phyloP scores from a whole-genome alignment of 2,888 invertebrate species.

The Adineta ricciae region DNA sequence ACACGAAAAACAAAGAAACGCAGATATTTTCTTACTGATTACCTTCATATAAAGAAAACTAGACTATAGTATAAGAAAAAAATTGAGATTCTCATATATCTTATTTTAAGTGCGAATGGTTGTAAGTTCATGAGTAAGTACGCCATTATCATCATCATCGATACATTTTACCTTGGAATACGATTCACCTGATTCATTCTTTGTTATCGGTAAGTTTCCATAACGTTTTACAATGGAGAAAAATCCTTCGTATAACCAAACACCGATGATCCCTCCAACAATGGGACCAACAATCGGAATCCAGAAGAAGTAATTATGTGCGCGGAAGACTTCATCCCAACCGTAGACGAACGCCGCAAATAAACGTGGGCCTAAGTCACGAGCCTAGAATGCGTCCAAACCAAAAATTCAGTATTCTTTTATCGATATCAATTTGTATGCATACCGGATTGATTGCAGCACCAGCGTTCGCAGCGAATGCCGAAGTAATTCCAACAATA shows the following conservation, averaged over 20 bases:
- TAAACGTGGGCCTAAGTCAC: conserved; percentile 35
- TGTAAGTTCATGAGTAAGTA: background rate
- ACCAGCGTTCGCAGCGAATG: conserved; percentile 33
- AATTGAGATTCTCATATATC: background rate
- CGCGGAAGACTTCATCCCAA: conserved; percentile 36
- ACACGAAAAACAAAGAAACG: background rate
- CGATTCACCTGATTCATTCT: background rate
- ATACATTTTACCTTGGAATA: background rate
- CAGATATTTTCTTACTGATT: background rate
- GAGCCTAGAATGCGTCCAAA: conserved; percentile 24
- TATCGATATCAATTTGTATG: background rate
- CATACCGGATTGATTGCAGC: conserved; percentile 34
- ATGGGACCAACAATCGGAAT: conserved; percentile 35
- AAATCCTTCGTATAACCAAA: conserved; percentile 30
- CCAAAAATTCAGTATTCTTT: too few relatives aligned
- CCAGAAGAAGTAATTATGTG: conserved; percentile 35
- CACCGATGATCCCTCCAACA: conserved; percentile 35
- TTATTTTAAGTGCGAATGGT: background rate
- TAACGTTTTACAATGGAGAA: background rate
- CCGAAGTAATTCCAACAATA: conserved; percentile 32
- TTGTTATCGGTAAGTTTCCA: background rate
- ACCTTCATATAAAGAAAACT: background rate
- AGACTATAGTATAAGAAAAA: background rate
- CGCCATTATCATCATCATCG: background rate
- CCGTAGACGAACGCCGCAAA: conserved; percentile 33